Percentiles rank a stretch among this genome's conserved stretches.
phyloP scores from a whole-genome alignment of 30 jellyfish, hydroid and myxozoan genomes.

The Turritopsis dohrnii region DNA sequence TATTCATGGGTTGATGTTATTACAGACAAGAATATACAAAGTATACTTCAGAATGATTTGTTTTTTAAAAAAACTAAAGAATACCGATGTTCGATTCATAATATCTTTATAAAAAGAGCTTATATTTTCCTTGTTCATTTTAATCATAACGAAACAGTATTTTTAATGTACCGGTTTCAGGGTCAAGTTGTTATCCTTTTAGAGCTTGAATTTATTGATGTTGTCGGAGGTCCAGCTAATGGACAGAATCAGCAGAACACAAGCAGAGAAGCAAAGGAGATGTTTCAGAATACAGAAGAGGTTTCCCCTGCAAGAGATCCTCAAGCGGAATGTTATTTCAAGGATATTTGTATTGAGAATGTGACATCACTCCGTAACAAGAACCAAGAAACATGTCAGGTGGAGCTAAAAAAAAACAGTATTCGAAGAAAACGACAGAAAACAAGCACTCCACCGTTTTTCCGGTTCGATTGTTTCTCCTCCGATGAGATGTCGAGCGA shows the following conservation, averaged over 20 bases:
- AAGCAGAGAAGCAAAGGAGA: background rate
- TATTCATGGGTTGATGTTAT: too few relatives aligned
- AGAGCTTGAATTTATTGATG: background rate
- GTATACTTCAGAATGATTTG: too few relatives aligned
- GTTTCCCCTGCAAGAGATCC: background rate
- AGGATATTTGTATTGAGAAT: background rate
- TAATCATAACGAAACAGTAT: too few relatives aligned
- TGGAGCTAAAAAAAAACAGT: background rate
- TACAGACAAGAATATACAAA: too few relatives aligned
- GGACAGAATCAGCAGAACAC: background rate
- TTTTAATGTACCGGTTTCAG: too few relatives aligned
- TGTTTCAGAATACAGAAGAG: background rate
- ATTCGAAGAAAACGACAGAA: background rate
- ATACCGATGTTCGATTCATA: too few relatives aligned
- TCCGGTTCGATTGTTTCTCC: slow-evolving; percentile 13
- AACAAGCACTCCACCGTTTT: background rate
- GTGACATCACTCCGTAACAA: background rate
- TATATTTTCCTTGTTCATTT: too few relatives aligned
- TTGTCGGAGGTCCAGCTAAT: background rate
- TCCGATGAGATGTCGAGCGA: slow-evolving; percentile 30
- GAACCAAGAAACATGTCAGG: background rate
- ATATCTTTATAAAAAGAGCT: too few relatives aligned
- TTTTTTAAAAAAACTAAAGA: too few relatives aligned
- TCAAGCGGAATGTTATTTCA: background rate
- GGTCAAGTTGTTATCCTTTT: background rate